A percentile compares a stretch with the other conserved stretches of the same genome.
Evolutionary conservation across 2,888 invertebrate genomes (phyloP).

Genomic region (Drosophila neonasuta): DNA sequence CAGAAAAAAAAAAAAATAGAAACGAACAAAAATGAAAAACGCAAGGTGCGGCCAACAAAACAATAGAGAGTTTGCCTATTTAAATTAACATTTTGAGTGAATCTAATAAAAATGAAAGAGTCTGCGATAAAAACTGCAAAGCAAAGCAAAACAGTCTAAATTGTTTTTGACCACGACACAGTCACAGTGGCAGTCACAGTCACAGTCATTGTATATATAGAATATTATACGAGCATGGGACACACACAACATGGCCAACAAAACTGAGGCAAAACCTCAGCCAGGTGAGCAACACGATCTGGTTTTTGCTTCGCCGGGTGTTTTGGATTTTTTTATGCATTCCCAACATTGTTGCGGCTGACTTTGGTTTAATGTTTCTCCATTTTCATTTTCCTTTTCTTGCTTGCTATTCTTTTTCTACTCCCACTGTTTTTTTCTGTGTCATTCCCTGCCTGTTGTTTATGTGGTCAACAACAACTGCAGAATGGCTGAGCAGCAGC

Average conservation of each 20-base stretch:
- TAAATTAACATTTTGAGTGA: slow-evolving; percentile 69
- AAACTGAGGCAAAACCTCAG: slow-evolving; percentile 21
- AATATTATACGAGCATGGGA: slow-evolving; percentile 1
- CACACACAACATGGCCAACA: slow-evolving; percentile 8
- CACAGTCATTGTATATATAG: not conserved
- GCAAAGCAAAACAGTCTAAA: slow-evolving; percentile 51
- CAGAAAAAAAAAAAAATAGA: not conserved
- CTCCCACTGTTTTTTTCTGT: slow-evolving; percentile 2
- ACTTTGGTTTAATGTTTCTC: slow-evolving; percentile 38
- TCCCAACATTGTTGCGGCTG: slow-evolving; percentile 52
- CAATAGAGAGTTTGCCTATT: slow-evolving; percentile 68
- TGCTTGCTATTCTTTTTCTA: slow-evolving; percentile 3
- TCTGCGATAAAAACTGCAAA: slow-evolving; percentile 38
- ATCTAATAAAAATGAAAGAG: slow-evolving; percentile 59
- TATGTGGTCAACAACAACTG: slow-evolving; percentile 47
- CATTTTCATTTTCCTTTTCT: slow-evolving; percentile 2
- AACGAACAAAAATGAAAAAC: not conserved
- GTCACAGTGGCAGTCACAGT: slow-evolving; percentile 10
- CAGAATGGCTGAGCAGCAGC: slow-evolving; percentile 1
- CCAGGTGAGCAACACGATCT: slow-evolving; percentile 68
- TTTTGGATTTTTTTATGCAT: slow-evolving; percentile 49
- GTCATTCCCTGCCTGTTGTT: slow-evolving; percentile 23
- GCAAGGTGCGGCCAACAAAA: slow-evolving; percentile 32
- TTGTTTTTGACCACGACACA: slow-evolving; percentile 61
- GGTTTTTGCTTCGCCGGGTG: slow-evolving; percentile 30